Evolutionary conservation across 1,140 invertebrate genomes (phyloP).

Genomic region (Bombus superbus): DNA sequence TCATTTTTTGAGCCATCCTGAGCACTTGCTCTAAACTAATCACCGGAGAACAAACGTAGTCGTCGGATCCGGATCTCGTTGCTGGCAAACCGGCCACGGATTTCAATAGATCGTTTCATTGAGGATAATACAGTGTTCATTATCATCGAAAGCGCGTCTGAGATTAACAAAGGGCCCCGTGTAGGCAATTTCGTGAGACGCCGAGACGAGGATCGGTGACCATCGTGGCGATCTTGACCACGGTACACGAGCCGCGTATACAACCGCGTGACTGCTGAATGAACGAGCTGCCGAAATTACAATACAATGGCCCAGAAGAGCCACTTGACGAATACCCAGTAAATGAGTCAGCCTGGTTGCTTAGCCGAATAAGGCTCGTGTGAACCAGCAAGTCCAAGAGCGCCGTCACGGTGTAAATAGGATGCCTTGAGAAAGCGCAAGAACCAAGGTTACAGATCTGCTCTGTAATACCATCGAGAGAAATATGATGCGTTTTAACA

Average conservation of each 20-base stretch:
- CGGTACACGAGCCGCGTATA: conserved; percentile 16
- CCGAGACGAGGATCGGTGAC: conserved; percentile 28
- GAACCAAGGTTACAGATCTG: not conserved
- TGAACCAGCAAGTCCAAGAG: conserved; percentile 54
- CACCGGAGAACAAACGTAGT: not conserved
- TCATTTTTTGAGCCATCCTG: not conserved
- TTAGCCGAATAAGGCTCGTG: conserved; percentile 65
- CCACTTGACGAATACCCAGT: conserved; percentile 70
- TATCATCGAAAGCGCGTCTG: conserved; percentile 59
- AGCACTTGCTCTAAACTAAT: not conserved
- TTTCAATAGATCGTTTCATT: conserved; percentile 66
- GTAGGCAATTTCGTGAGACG: conserved; percentile 42
- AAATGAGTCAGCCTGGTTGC: conserved; percentile 70
- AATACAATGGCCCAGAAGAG: conserved; percentile 74
- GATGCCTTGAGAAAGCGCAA: conserved; percentile 9
- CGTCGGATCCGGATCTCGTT: conserved; percentile 17
- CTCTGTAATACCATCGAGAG: not conserved
- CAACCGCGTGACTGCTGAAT: conserved; percentile 65
- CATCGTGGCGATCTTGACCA: conserved; percentile 38
- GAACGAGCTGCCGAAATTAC: conserved; percentile 72
- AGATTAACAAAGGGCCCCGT: conserved; percentile 59
- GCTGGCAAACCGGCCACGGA: conserved; percentile 17
- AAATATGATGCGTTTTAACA: not conserved
- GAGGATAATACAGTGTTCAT: conserved; percentile 55
- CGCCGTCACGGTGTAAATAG: not conserved